Evolutionary conservation across 2,113 vertebrate species (phyloP).

Genomic region (Bufo bufo): DNA sequence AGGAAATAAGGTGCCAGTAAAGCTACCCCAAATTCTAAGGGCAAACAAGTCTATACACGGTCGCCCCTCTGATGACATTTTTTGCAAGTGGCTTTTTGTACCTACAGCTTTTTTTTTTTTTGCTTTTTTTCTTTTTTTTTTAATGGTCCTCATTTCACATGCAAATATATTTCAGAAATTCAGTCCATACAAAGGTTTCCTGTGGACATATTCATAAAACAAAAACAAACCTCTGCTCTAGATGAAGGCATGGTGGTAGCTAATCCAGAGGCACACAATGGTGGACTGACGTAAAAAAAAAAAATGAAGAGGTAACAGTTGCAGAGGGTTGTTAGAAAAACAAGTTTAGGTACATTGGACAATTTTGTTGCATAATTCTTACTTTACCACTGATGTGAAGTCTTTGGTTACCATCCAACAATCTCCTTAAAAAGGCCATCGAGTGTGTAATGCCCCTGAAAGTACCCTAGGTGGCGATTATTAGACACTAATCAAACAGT

Average conservation of each 20-base stretch:
- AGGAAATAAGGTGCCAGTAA: background rate
- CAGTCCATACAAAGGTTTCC: background rate
- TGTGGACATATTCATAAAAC: background rate
- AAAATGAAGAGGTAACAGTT: constrained; percentile 25
- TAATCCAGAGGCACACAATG: constrained; percentile 44
- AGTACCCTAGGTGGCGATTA: constrained; percentile 50
- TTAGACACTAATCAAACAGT: constrained; percentile 50
- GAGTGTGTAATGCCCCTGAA: constrained; percentile 50
- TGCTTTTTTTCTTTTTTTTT: background rate
- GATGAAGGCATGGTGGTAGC: constrained; percentile 44
- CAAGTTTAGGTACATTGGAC: constrained; percentile 14
- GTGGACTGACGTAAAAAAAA: constrained; percentile 20
- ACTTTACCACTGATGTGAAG: constrained; percentile 47
- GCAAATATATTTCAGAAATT: background rate
- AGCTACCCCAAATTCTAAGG: background rate
- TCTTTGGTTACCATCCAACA: constrained; percentile 59
- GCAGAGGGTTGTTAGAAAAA: constrained; percentile 16
- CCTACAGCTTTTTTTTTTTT: background rate
- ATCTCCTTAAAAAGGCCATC: constrained; percentile 48
- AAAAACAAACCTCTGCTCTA: background rate
- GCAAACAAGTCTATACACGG: background rate
- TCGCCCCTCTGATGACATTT: background rate
- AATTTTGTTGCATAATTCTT: constrained; percentile 42
- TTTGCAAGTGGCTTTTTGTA: background rate
- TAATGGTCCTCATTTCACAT: background rate